Base-by-base conservation (phyloP, 2,888 invertebrate species). In the Hetaerina titia region DNA sequence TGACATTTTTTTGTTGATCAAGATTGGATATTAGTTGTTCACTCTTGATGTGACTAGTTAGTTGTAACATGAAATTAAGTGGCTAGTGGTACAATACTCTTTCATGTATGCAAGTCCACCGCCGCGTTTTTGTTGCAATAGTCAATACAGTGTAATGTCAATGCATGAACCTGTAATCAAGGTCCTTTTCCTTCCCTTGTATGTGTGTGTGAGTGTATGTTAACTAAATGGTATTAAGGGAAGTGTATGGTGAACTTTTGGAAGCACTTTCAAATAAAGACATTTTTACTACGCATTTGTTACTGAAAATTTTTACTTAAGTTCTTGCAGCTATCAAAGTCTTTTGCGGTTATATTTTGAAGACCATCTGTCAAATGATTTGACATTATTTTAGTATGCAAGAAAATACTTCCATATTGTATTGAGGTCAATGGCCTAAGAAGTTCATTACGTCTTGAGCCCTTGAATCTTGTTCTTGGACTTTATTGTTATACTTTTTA, bases 401-500 rank as follows among this genome's bases (percentile, higher is more conserved):
- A 90, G 64, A 92, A 90, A 69, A 64, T 92, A 92, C 92, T 92
- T 92, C 92, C 92, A 92, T 92, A 69, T 69, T 92, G 92, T 69
- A 92, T 69, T 13, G 45, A 92, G 92, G 57, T 92, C 92, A 69
- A 56, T 92, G 92, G 69, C 92, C 92, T 92, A 92, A 69, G 92
- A 74, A 92, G 64, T 92, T 56, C 25, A 81, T 81, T 92, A 64
- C 92, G 22, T 57, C 45, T 90, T 74, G 92, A 92, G 92, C 92
- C 92, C 69, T 92, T 92, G 69, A 92, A 63, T 92, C 64, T 92
- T 92, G 92, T 74, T 92, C 92, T 92, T 92, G 92, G 92, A 69
- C 92, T 57, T 92, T 74, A 92, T 92, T 92, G 92, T 92, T 92
- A 92, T 92, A 92, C 92, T 92, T 92, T 81, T 92, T 92, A 92